These are phyloP conservation scores for Lydus trimaculatus DNA, from an alignment of 2,888 invertebrate species.

Conservation along the genomic window DNA sequence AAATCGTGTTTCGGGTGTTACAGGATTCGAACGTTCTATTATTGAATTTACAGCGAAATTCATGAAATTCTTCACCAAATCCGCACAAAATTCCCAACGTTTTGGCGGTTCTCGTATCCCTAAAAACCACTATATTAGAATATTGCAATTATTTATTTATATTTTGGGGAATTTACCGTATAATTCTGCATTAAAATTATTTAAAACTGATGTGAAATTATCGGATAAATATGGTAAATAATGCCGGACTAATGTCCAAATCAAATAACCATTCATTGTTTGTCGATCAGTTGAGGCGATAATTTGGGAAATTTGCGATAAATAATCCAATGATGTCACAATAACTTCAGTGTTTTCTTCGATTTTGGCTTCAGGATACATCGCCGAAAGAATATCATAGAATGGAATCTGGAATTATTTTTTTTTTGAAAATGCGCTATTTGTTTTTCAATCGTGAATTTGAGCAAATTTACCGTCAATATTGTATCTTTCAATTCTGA, in stretches of 20 bases:
- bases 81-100: conserved; percentile 65
- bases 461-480: conserved; percentile 51
- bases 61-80: conserved; percentile 61
- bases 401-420: conserved; percentile 57
- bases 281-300: conserved; percentile 63
- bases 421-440: neutral
- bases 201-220: conserved; percentile 50
- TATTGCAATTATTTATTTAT: neutral
- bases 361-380: conserved; percentile 62
- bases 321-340: conserved; percentile 63
- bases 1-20: conserved; percentile 41
- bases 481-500: conserved; percentile 59
- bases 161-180: conserved; percentile 44
- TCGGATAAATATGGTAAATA: conserved; percentile 66
- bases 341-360: conserved; percentile 64
- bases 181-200: conserved; percentile 49
- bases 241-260: conserved; percentile 65
- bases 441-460: no score
- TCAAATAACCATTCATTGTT: conserved; percentile 66
- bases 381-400: conserved; percentile 60
- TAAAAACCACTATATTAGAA: conserved; percentile 21
- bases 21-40: conserved; percentile 52
- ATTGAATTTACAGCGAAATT: conserved; percentile 61
- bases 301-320: conserved; percentile 62
- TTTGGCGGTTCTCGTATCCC: conserved; percentile 47